Evolutionary conservation across 2,888 invertebrate genomes (phyloP).

Genomic region (Nymphalis polychloros): DNA sequence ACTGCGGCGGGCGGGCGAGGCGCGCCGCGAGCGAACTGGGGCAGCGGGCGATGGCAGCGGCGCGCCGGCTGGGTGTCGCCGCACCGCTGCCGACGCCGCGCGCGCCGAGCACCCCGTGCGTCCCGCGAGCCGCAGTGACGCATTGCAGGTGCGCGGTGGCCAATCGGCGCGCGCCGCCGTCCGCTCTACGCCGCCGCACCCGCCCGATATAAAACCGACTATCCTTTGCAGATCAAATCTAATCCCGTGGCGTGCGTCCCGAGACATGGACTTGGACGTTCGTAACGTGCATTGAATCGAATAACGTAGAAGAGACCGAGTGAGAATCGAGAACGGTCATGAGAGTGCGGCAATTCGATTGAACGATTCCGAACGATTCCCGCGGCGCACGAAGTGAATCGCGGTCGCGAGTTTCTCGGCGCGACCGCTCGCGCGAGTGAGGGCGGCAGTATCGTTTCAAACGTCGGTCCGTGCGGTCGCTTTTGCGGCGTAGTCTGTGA

Average conservation of each 20-base stretch:
- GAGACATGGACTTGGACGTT: slow-evolving; percentile 78
- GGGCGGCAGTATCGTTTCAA: slow-evolving; percentile 83
- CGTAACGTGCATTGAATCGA: slow-evolving; percentile 53
- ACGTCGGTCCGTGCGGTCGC: slow-evolving; percentile 81
- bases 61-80: slow-evolving; percentile 45
- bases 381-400: slow-evolving; percentile 72
- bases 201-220: slow-evolving; percentile 85
- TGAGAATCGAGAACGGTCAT: slow-evolving; percentile 67
- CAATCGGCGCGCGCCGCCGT: slow-evolving; percentile 88
- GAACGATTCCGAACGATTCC: slow-evolving; percentile 75
- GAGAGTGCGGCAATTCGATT: slow-evolving; percentile 73
- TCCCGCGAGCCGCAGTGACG: slow-evolving; percentile 83
- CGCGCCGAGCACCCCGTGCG: slow-evolving; percentile 49
- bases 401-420: slow-evolving; percentile 74
- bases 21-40: slow-evolving; percentile 56
- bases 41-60: slow-evolving; percentile 55
- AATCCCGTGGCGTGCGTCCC: slow-evolving; percentile 80
- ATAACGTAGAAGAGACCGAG: slow-evolving; percentile 54
- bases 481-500: slow-evolving; percentile 81
- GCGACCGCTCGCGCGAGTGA: slow-evolving; percentile 78
- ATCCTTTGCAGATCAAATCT: slow-evolving; percentile 84
- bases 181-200: slow-evolving; percentile 89
- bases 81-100: slow-evolving; percentile 48
- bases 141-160: slow-evolving; percentile 92
- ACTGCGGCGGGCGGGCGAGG: slow-evolving; percentile 50